Evolutionary conservation across 2,797 vertebrate species (phyloP), one percentile per base, ranked within the genome.

Genomic region (Apogon talboti): DNA sequence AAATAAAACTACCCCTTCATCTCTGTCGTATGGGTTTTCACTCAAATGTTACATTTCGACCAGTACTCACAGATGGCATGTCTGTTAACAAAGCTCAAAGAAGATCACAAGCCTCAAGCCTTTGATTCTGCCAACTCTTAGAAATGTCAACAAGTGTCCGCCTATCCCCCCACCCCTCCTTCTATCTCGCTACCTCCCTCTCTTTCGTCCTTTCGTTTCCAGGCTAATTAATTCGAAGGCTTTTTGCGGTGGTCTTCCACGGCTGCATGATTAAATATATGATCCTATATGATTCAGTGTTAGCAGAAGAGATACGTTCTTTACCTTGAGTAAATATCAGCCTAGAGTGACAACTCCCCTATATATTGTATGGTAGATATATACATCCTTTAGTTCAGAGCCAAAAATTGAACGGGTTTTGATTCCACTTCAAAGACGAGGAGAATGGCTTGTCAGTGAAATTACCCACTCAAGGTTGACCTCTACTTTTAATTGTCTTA

Each of bases 81-180:
- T 38, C 54, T 40, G 64, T 78, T 77, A 83, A 79, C 61, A 76
- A 55, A 21, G 44, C 62, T 45, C 3, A 13, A 66, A 62, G 16
- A 24, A 82, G 83, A 88, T 87, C 81, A 87, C 63, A 84, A 50
- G 58, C 69, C 1, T 57, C 19, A 15, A 81, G 58, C 53, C 81
- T 89, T 89, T 89, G 79, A 89, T 82, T 65, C 65, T 13, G 55
- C 40, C 62, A 72, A 42, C 66, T 64, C 75, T 79, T 65, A 88
- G 65, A 84, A 86, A 87, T 79, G 76, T 86, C 87, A 88, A 85
- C 81, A 83, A 88, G 80, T 75, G 77, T 79, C 78, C 19, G 46
- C 68, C 78, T 64, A 40, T 64, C 67, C 78, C 65, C 51, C 55
- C 57, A 68, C 64, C 68, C 49, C 52, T 58, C 28, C 6, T 65